Conservation (phyloP, 1,140 invertebrate species). For the Drosophila tristis region DNA sequence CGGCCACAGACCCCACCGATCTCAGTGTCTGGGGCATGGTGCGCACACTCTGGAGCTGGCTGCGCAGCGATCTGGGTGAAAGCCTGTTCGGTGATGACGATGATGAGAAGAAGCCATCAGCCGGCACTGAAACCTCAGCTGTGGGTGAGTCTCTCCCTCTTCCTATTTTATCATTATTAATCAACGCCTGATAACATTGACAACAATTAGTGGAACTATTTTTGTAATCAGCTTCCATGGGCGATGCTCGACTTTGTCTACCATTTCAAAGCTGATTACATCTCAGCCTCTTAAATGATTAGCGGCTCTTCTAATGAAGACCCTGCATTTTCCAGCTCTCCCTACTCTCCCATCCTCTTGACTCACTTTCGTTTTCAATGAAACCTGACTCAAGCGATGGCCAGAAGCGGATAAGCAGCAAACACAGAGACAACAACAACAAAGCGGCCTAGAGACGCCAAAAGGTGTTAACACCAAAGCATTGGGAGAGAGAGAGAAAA, state of each 20-base stretch:
- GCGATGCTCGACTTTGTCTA: constrained; percentile 7
- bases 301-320: constrained; percentile 58
- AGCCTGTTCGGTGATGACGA: constrained; percentile 75
- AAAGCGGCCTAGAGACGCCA: constrained; percentile 20
- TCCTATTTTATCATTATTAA: not conserved
- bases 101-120: constrained; percentile 55
- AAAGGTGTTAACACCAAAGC: constrained; percentile 64
- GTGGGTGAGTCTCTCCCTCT: constrained; percentile 61
- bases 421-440: constrained; percentile 27
- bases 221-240: constrained; percentile 28
- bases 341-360: constrained; percentile 4
- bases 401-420: constrained; percentile 11
- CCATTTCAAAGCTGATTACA: constrained; percentile 44
- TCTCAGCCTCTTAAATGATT: constrained; percentile 52
- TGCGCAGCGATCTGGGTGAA: constrained; percentile 78
- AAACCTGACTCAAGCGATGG: constrained; percentile 48
- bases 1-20: constrained; percentile 59
- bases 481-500: constrained; percentile 10
- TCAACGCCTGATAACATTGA: constrained; percentile 11
- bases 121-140: constrained; percentile 40
- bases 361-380: constrained; percentile 77
- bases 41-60: constrained; percentile 71
- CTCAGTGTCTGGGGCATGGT: constrained; percentile 81
- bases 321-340: constrained; percentile 34
- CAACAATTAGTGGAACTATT: constrained; percentile 52